Conservation (phyloP, 2,797 vertebrate genomes). For the Coregonus ussuriensis region DNA sequence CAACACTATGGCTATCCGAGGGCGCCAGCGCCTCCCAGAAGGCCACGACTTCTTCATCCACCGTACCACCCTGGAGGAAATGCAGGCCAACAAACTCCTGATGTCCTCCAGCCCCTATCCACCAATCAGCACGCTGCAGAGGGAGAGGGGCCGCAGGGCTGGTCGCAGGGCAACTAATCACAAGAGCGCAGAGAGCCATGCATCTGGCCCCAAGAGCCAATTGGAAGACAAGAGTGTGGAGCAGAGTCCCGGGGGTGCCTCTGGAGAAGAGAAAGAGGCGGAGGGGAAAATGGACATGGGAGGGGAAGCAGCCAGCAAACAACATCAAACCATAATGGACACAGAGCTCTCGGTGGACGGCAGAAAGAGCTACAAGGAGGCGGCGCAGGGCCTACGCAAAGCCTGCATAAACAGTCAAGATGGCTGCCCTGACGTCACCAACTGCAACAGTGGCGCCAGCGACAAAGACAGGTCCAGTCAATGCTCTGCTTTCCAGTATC, state of each 20-base stretch:
- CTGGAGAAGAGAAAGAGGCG: constrained; percentile 83
- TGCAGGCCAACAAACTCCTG: constrained; percentile 83
- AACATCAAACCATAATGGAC: constrained; percentile 76
- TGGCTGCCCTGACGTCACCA: constrained; percentile 70
- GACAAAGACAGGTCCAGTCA: constrained; percentile 79
- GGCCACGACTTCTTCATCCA: constrained; percentile 85
- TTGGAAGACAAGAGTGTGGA: constrained; percentile 78
- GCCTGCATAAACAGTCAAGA: constrained; percentile 68
- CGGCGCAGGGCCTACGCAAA: constrained; percentile 74
- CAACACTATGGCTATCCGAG: constrained; percentile 79
- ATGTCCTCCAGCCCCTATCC: constrained; percentile 84
- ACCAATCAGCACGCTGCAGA: constrained; percentile 82
- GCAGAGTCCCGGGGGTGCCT: constrained; percentile 69
- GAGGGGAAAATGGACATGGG: constrained; percentile 80
- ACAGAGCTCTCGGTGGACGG: constrained; percentile 63
- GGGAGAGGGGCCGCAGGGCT: constrained; percentile 82
- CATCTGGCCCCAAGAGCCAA: constrained; percentile 74
- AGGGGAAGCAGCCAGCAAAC: constrained; percentile 69
- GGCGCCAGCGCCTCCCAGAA: constrained; percentile 81
- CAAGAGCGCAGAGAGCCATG: constrained; percentile 75
- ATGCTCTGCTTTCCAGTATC: constrained; percentile 79
- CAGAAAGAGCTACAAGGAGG: constrained; percentile 77
- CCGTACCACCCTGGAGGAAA: constrained; percentile 80
- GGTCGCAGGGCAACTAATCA: constrained; percentile 79
- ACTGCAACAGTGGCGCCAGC: constrained; percentile 57